Percentiles rank a stretch among this genome's conserved stretches.
Evolutionary conservation across 2,797 vertebrate genomes (phyloP).

Genomic region (Phoxinus dragarum): DNA sequence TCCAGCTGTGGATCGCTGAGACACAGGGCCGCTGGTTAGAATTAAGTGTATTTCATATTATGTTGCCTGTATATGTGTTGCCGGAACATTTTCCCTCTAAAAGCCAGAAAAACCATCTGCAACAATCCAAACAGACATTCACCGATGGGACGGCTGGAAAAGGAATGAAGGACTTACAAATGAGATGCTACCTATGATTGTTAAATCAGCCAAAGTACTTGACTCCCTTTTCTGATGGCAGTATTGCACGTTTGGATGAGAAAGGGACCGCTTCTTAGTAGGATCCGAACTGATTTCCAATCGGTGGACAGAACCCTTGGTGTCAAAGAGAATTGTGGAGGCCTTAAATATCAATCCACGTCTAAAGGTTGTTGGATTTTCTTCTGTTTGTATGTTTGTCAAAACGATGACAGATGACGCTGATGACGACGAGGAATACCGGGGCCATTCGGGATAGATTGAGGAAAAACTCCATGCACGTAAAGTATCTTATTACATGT

Average conservation of each 20-base stretch:
- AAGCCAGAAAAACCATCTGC: constrained; percentile 75
- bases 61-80: constrained; percentile 88
- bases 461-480: constrained; percentile 94
- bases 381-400: constrained; percentile 67
- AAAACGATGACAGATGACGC: constrained; percentile 57
- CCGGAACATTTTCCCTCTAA: constrained; percentile 82
- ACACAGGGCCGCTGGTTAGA: constrained; percentile 64
- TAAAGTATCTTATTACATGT: constrained; percentile 99
- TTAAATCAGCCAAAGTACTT: constrained; percentile 90
- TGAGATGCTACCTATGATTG: constrained; percentile 88
- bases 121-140: constrained; percentile 68
- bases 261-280: constrained; percentile 6
- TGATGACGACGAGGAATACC: constrained; percentile 63
- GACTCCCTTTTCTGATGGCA: constrained; percentile 73
- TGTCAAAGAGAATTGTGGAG: constrained; percentile 82
- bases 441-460: constrained; percentile 71
- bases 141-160: constrained; percentile 26
- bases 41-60: constrained; percentile 86
- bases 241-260: constrained; percentile 68
- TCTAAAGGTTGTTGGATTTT: constrained; percentile 86
- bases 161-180: constrained; percentile 54
- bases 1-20: constrained; percentile 65
- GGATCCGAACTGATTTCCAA: constrained; percentile 59
- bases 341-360: constrained; percentile 86
- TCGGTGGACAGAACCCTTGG: constrained; percentile 71